Evolutionary conservation across 2,113 vertebrate genomes (phyloP), one percentile per base, ranked within the genome.

Genomic region (Procavia capensis): DNA sequence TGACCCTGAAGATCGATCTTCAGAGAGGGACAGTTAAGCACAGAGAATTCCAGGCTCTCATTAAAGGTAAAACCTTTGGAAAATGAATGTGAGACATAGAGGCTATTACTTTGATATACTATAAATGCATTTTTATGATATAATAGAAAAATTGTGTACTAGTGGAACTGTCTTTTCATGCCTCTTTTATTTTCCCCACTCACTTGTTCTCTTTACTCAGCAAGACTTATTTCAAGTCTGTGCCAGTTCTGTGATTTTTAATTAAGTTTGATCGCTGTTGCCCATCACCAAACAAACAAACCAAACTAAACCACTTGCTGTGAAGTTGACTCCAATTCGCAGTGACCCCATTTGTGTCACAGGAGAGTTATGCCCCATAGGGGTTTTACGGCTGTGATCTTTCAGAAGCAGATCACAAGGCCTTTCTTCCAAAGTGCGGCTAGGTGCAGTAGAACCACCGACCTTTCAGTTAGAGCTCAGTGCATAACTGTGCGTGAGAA

Each of bases 1-100:
- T 99, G 98, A 98, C 98, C 34, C 96, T 99, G 92, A 99, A 99
- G 96, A 99, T 99, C 14, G 98, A 99, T 91, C 97, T 99, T 81
- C 98, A 99, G 93, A 98, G 97, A 83, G 98, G 97, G n/a, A 96
- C 98, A 0, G 97, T 99, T 47, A 98, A 98, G 75, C 97, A 93
- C 94, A 98, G 16, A 72, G 98, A 99, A 74, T 99, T 99, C 76
- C 98, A 98, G 80, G 96, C 97, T 54, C 97, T 99, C 50, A 98
- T 98, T 96, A 98, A 98, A 98, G 98, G 98, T 98, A 97, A 82
- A 19, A 43, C 24, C 61, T 87, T 66, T 14, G 63, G 88, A 70
- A 81, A 59, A 0, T 3, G 70, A 63, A 3, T 39, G 13, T 88
- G 63, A 22, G n/a, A 16, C 14, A 4, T 27, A 19, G 64, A 90